Evolutionary conservation across 1,140 invertebrate genomes (phyloP), one percentile per base, ranked within the genome.

Genomic region (Maniola jurtina): DNA sequence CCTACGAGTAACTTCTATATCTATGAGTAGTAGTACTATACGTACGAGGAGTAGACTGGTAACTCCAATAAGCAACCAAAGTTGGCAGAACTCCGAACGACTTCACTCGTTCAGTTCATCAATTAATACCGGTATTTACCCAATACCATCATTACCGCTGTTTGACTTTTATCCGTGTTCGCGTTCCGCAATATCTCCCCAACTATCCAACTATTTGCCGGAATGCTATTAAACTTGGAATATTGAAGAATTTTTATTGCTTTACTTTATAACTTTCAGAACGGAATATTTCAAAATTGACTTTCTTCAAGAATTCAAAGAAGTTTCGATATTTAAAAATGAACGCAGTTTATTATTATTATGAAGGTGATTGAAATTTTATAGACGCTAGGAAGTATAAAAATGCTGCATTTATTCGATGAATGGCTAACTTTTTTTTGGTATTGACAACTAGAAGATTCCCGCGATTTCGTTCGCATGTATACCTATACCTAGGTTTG

Each of bases 271-370:
- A 11, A 45, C 42, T 45, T n/a, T n/a, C 9, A 5, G 42, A 1
- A n/a, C 42, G 42, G 42, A 45, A n/a, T 45, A 45, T 45, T 45
- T 45, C 52, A 55, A 55, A 55, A 55, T 35, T 55, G 52, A 34
- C 25, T 34, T 55, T 55, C 52, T 55, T 55, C 5, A 13, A 45
- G 10, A 45, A 45, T n/a, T 45, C 42, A 35, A 55, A 15, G 35
- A 55, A 35, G 33, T 55, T 55, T 55, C 52, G 11, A 55, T 34
- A 34, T 55, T 55, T 11, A 11, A 15, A 54, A 54, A 54, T 16
- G 15, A 16, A 25, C 6, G 50, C 10, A 11, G 15, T 11, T 10
- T 13, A 35, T 34, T 35, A 25, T 25, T 25, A 25, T 13, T n/a
- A 11, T 45, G 13, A 45, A 45, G 42, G 42, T 45, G 42, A 45